phyloP scores from a whole-genome alignment of 2,113 vertebrate genomes.

The Mustela nigripes region DNA sequence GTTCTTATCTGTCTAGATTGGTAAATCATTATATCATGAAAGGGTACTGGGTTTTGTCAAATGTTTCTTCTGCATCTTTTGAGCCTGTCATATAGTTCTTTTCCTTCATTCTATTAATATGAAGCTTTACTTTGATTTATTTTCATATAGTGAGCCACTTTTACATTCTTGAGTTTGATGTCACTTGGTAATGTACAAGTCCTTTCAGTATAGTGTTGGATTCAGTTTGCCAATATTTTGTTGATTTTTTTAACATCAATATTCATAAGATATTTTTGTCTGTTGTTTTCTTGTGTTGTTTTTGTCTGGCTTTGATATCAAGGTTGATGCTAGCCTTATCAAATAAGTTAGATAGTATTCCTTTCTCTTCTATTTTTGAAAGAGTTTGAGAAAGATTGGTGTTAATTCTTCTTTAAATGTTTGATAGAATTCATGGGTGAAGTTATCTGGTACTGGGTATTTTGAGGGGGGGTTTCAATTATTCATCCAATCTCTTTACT shows the following conservation, averaged over 20 bases:
- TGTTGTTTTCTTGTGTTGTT: background rate
- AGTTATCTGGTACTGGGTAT: background rate
- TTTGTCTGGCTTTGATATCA: background rate
- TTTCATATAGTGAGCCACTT: background rate
- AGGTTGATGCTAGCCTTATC: background rate
- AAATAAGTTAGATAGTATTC: background rate
- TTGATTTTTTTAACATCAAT: background rate
- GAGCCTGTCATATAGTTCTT: background rate
- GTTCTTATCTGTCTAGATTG: background rate
- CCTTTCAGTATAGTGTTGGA: background rate
- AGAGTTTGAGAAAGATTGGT: background rate
- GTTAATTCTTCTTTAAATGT: slow-evolving; percentile 19
- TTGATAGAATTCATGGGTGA: background rate
- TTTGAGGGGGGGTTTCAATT: background rate
- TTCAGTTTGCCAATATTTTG: background rate
- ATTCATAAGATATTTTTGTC: background rate
- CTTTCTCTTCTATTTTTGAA: background rate
- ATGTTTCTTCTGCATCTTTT: background rate
- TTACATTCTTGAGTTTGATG: background rate
- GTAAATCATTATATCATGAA: background rate
- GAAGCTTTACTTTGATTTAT: background rate
- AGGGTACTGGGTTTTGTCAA: background rate
- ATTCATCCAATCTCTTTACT: background rate
- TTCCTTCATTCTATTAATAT: background rate
- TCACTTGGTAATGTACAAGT: background rate